Conservation (phyloP, 2,113 vertebrate genomes). For the Embiotoca jacksoni region DNA sequence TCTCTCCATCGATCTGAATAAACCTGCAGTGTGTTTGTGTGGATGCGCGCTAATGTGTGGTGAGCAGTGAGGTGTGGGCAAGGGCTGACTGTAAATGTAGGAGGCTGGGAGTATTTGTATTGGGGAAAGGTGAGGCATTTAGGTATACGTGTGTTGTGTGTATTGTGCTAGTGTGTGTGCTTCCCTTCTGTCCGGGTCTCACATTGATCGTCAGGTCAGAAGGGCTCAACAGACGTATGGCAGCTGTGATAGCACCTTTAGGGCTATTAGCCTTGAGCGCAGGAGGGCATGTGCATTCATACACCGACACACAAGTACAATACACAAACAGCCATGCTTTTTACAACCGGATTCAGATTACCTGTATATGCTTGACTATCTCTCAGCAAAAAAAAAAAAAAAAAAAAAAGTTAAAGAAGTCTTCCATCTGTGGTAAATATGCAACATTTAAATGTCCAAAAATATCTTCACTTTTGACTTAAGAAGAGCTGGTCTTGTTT, state of each 20-base stretch:
- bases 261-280: conserved; percentile 48
- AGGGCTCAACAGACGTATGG: conserved; percentile 43
- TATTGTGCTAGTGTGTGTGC: not conserved
- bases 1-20: conserved; percentile 61
- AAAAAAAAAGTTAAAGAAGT: too few relatives aligned
- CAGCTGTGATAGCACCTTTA: conserved; percentile 61
- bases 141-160: conserved; percentile 1
- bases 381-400: too few relatives aligned
- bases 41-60: conserved; percentile 11
- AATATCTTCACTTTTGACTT: not conserved
- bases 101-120: conserved; percentile 13
- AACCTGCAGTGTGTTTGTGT: conserved; percentile 27
- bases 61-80: not conserved
- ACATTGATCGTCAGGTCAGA: conserved; percentile 47
- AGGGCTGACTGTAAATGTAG: conserved; percentile 7
- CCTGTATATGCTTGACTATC: too few relatives aligned
- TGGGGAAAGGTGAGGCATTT: not conserved
- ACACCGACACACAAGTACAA: conserved; percentile 9
- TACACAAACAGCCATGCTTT: not conserved
- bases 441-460: not conserved
- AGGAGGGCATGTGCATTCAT: conserved; percentile 17
- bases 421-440: too few relatives aligned
- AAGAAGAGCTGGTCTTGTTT: too few relatives aligned
- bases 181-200: conserved; percentile 19
- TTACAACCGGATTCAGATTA: conserved; percentile 8